Evolutionary conservation across 2,797 vertebrate species (phyloP).

Genomic region (Lagocephalus sceleratus): DNA sequence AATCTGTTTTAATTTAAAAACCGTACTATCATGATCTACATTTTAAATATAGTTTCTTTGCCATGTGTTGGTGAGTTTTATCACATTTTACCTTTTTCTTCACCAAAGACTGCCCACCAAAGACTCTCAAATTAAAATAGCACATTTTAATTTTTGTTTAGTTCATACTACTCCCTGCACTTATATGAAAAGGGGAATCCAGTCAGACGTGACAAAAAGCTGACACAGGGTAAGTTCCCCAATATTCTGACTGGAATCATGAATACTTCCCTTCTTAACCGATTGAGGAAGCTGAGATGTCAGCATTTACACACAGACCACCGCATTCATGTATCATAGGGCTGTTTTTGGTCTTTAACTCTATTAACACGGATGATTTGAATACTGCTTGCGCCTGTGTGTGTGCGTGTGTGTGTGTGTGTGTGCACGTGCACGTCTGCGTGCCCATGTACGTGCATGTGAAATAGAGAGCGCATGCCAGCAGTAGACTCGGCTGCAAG

Average conservation of each 20-base stretch:
- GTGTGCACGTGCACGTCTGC: slow-evolving; percentile 21
- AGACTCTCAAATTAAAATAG: not conserved
- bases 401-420: slow-evolving; percentile 16
- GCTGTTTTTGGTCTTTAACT: slow-evolving; percentile 14
- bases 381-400: slow-evolving; percentile 27
- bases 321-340: not conserved
- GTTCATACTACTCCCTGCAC: slow-evolving; percentile 8
- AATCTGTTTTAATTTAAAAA: too few relatives aligned
- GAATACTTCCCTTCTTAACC: slow-evolving; percentile 58
- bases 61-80: too few relatives aligned
- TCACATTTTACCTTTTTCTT: too few relatives aligned
- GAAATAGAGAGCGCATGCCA: slow-evolving; percentile 45
- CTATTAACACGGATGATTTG: slow-evolving; percentile 9
- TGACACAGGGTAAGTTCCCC: slow-evolving; percentile 67
- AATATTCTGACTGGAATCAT: slow-evolving; percentile 64
- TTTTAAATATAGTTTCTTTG: too few relatives aligned
- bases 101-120: not conserved
- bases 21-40: too few relatives aligned
- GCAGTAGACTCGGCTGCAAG: slow-evolving; percentile 57
- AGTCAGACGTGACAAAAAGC: slow-evolving; percentile 58
- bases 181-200: slow-evolving; percentile 47
- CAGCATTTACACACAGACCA: slow-evolving; percentile 47
- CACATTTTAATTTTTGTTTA: slow-evolving; percentile 7
- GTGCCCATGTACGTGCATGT: slow-evolving; percentile 18
- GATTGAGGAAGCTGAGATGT: slow-evolving; percentile 62